Evolutionary conservation across 2,888 invertebrate species (phyloP).

Genomic region (Psylliodes chrysocephalus): DNA sequence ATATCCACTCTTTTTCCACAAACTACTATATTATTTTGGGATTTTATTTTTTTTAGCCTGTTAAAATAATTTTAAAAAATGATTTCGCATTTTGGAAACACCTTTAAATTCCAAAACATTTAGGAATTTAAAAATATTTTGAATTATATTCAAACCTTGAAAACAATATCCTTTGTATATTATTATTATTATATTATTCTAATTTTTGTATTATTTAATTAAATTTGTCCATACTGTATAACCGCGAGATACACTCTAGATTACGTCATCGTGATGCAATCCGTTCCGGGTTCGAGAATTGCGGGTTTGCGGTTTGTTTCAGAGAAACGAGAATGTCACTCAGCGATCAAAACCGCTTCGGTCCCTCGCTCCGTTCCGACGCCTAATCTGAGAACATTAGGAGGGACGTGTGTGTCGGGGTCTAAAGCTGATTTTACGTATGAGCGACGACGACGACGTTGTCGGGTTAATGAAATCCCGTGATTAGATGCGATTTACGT

Average conservation of each 20-base stretch:
- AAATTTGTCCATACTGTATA: too few species aligned
- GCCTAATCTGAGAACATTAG: conserved; percentile 25
- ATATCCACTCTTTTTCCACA: too few species aligned
- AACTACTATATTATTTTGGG: too few species aligned
- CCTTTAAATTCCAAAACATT: too few species aligned
- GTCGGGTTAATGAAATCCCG: conserved; percentile 12
- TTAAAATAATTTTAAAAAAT: too few species aligned
- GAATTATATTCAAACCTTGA: too few species aligned
- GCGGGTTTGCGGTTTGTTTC: conserved; percentile 29
- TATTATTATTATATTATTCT: too few species aligned
- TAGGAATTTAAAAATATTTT: too few species aligned
- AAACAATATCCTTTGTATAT: too few species aligned
- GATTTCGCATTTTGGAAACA: too few species aligned
- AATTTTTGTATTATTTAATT: too few species aligned
- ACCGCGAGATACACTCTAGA: conserved; percentile 12
- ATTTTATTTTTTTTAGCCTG: too few species aligned
- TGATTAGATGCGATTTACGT: background rate
- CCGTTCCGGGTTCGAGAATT: conserved; percentile 24
- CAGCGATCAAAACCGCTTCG: conserved; percentile 19
- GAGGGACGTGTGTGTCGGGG: conserved; percentile 6
- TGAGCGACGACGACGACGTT: conserved; percentile 9
- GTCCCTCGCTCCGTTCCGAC: conserved; percentile 14
- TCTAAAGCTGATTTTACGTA: conserved; percentile 20
- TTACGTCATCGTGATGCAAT: conserved; percentile 18
- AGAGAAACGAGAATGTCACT: conserved; percentile 22